Evolutionary conservation across 2,797 vertebrate genomes (phyloP).

Genomic region (Brachyalestes nurse): DNA sequence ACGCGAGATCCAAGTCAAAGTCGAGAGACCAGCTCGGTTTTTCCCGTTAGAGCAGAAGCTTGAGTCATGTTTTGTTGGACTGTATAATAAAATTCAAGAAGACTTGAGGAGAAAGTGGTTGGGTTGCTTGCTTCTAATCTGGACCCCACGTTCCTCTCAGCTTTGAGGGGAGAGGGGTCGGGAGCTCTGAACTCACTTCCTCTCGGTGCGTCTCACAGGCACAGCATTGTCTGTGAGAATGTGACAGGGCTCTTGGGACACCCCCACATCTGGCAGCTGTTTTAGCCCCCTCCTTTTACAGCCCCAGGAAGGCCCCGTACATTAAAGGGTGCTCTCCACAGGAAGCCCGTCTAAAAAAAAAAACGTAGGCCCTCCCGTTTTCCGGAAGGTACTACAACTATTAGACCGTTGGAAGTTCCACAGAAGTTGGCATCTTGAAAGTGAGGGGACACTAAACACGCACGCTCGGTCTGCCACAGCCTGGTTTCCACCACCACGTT

Average conservation of each 20-base stretch:
- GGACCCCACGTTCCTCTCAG: slow-evolving; percentile 63
- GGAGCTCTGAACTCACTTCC: slow-evolving; percentile 84
- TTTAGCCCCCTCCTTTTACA: slow-evolving; percentile 64
- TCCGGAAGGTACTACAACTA: not conserved
- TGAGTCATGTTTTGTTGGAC: not conserved
- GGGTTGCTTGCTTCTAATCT: slow-evolving; percentile 1
- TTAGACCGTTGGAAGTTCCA: slow-evolving; percentile 19
- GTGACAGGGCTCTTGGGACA: slow-evolving; percentile 75
- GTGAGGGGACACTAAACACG: not conserved
- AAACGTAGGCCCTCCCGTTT: slow-evolving; percentile 14
- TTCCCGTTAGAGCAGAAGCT: no score
- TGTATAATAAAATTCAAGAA: not conserved
- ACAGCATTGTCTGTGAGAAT: slow-evolving; percentile 86
- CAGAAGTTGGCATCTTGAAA: not conserved
- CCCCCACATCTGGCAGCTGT: slow-evolving; percentile 84
- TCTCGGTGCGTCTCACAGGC: slow-evolving; percentile 81
- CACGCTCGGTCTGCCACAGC: slow-evolving; percentile 19
- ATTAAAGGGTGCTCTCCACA: slow-evolving; percentile 63
- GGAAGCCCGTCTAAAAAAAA: slow-evolving; percentile 59
- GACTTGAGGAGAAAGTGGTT: not conserved
- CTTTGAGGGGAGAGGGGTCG: slow-evolving; percentile 72
- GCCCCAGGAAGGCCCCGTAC: slow-evolving; percentile 51
- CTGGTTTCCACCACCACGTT: slow-evolving; percentile 43
- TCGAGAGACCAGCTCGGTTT: not conserved
- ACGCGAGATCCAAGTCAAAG: not conserved